Percentiles rank a stretch among this genome's conserved stretches.
Conservation (phyloP, 2,113 vertebrate species). For the Myotis davidii region DNA sequence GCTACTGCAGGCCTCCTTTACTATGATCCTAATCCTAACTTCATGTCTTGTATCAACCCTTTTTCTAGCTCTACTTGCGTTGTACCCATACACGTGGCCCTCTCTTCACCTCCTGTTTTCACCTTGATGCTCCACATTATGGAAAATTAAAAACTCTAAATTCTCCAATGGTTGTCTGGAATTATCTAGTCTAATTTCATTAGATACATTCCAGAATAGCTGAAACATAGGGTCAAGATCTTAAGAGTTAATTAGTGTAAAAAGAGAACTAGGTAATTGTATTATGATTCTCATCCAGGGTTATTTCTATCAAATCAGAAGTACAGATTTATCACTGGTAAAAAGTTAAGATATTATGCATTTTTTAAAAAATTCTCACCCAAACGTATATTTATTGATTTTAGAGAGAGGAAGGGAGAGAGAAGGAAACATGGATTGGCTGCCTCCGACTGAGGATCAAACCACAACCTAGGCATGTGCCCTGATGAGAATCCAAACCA, state of each 20-base stretch:
- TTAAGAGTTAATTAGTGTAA: neutral
- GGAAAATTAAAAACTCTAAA: neutral
- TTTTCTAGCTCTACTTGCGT: neutral
- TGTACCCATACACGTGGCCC: neutral
- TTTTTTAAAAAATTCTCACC: no score
- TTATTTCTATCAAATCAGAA: neutral
- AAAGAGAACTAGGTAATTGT: neutral
- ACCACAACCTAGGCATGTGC: no score
- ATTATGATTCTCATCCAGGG: neutral
- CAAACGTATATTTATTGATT: no score
- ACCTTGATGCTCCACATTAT: neutral
- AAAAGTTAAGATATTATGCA: neutral
- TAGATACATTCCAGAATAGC: neutral
- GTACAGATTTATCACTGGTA: neutral
- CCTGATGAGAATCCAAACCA: no score
- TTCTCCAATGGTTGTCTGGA: neutral
- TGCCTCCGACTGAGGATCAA: no score
- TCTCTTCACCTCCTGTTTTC: neutral
- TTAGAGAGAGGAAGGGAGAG: no score
- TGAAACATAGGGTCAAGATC: neutral
- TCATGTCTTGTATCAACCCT: neutral
- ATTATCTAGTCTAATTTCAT: neutral
- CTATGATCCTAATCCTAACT: neutral
- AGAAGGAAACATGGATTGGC: no score
- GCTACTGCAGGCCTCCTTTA: neutral